These are phyloP conservation scores for Listrodromus nycthemerus DNA, from an alignment of 2,888 invertebrate genomes.

Conservation along the genomic window DNA sequence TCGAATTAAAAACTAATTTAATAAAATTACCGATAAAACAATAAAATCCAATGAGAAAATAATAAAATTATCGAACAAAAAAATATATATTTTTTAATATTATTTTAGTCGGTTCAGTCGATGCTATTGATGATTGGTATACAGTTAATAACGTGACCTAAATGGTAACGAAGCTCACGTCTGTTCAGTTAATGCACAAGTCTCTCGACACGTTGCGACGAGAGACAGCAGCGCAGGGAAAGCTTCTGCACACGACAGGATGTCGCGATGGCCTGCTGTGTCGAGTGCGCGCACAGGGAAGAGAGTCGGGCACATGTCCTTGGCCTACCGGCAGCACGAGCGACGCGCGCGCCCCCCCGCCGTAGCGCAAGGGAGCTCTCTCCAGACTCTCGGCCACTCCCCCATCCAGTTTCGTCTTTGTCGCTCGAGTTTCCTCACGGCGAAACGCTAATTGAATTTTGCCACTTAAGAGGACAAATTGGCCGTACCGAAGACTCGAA, in stretches of 20 bases:
- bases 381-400: slow-evolving; percentile 2
- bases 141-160: not conserved
- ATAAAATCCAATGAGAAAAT: too few relatives aligned
- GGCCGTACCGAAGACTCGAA: not conserved
- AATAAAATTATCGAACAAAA: too few relatives aligned
- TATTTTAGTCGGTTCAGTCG: not conserved
- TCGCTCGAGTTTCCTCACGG: slow-evolving; percentile 23
- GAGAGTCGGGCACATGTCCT: slow-evolving; percentile 66
- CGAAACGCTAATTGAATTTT: slow-evolving; percentile 50
- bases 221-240: slow-evolving; percentile 1
- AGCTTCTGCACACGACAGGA: slow-evolving; percentile 29
- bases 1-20: not conserved
- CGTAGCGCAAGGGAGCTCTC: slow-evolving; percentile 40
- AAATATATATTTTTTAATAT: not conserved
- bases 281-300: slow-evolving; percentile 26
- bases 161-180: not conserved
- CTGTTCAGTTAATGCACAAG: not conserved
- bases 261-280: slow-evolving; percentile 32
- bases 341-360: slow-evolving; percentile 54
- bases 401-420: slow-evolving; percentile 1
- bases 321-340: slow-evolving; percentile 65
- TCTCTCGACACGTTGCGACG: slow-evolving; percentile 7
- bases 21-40: too few relatives aligned
- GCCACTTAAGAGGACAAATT: slow-evolving; percentile 19
- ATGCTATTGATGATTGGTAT: not conserved